Conservation (phyloP, 2,888 invertebrate genomes). For the Stegana nigrithorax region DNA sequence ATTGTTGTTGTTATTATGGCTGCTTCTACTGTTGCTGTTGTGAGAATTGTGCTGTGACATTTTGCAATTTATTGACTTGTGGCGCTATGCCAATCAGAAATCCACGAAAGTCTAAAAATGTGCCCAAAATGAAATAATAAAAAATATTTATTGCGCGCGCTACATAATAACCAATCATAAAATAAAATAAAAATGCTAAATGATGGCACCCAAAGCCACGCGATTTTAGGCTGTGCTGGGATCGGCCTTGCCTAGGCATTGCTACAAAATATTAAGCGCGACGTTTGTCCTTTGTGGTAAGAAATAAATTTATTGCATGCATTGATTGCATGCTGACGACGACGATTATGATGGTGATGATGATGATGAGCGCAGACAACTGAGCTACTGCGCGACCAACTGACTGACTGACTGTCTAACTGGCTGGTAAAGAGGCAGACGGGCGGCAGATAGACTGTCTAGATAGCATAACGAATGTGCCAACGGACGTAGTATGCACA, state of each 20-base stretch:
- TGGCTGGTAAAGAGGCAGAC: background rate
- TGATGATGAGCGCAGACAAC: slow-evolving; percentile 3
- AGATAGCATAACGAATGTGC: background rate
- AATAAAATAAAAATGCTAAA: background rate
- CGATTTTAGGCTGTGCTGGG: no score
- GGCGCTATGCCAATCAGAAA: slow-evolving; percentile 54
- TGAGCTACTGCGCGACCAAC: background rate
- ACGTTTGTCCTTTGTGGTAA: slow-evolving; percentile 55
- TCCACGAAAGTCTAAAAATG: no score
- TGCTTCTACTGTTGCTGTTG: slow-evolving; percentile 10
- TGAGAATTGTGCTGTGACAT: slow-evolving; percentile 52
- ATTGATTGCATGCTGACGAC: slow-evolving; percentile 7
- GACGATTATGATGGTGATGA: background rate
- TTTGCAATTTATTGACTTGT: slow-evolving; percentile 55
- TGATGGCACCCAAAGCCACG: background rate
- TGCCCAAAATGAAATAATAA: slow-evolving; percentile 51
- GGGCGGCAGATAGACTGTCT: background rate
- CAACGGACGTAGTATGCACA: slow-evolving; percentile 21
- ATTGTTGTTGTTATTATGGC: slow-evolving; percentile 8
- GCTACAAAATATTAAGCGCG: background rate
- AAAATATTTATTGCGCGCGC: slow-evolving; percentile 50
- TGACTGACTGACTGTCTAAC: background rate
- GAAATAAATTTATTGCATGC: slow-evolving; percentile 6
- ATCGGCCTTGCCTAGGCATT: no score
- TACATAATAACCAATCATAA: slow-evolving; percentile 2